These are phyloP conservation scores for Platysteira castanea DNA, from an alignment of 2,113 vertebrate genomes.

Conservation along the genomic window DNA sequence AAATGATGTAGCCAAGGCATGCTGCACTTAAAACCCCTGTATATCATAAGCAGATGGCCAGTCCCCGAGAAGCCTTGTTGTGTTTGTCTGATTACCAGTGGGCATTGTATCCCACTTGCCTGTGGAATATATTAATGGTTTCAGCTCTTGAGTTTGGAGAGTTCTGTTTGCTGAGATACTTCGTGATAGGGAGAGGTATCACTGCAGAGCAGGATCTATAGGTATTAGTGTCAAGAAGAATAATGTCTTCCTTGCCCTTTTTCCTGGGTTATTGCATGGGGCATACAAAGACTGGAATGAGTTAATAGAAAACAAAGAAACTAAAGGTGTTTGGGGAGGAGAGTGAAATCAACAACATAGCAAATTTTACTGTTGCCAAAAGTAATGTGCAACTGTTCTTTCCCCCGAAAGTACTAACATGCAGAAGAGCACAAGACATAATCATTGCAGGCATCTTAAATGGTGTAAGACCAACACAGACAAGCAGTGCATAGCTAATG, in stretches of 20 bases:
- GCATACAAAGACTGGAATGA: constrained; percentile 59
- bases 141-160: constrained; percentile 49
- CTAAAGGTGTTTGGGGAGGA: not conserved
- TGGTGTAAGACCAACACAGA: not conserved
- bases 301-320: constrained; percentile 70
- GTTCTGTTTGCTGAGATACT: constrained; percentile 51
- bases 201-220: constrained; percentile 51
- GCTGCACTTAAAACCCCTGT: not conserved
- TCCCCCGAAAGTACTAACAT: not conserved
- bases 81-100: not conserved
- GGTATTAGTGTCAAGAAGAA: constrained; percentile 74
- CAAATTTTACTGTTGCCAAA: constrained; percentile 17
- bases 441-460: not conserved
- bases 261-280: constrained; percentile 62
- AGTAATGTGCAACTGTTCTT: not conserved
- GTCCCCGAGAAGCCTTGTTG: not conserved
- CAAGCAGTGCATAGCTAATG: not conserved
- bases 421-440: not conserved
- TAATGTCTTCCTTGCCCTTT: constrained; percentile 71
- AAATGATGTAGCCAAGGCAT: not conserved
- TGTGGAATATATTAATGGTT: constrained; percentile 44
- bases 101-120: not conserved
- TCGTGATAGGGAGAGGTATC: constrained; percentile 46
- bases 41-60: not conserved
- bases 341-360: not conserved